Base-by-base conservation (phyloP, 2,888 invertebrate species). In the Orthosia gracilis region DNA sequence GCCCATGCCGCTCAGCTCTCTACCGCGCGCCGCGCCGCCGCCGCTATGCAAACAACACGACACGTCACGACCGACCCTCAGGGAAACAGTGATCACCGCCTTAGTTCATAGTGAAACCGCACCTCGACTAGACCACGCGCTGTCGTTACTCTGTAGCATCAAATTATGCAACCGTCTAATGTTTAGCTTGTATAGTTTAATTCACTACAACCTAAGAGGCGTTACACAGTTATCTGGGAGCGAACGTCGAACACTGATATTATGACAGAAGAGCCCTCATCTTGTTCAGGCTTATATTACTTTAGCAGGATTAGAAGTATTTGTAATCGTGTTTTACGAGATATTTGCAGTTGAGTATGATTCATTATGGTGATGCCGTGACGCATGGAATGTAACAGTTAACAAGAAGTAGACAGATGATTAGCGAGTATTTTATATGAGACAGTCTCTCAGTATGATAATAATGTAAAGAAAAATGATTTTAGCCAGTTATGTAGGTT, bases 11-110 rank as follows among this genome's bases (percentile, higher is more conserved):
- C 87, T 85, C 82, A 88, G 84, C 84, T 91, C 91, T 71, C 90
- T 84, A 84, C 90, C 94, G 91, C 93, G 93, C 88, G 90, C 89
- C 90, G 92, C 94, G 86, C 94, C 94, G 88, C 95, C 95, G 92
- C 92, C 93, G 91, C 93, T 92, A 93, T 84, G 91, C 85, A 83
- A 88, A 90, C 87, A 89, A 88, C 88, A 88, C 86, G 87, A 76
- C 77, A 83, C 79, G 82, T 87, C 81, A 86, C 87, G 78, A 72
- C 84, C 78, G 83, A 68, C 82, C 73, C 78, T 62, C 78, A 67
- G 78, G 66, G 76, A 71, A 75, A 76, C 69, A 45, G 84, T 82
- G 65, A 70, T 74, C 85, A 82, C 85, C 87, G 83, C 78, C 89
- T 90, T 89, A 89, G 90, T 76, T 89, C 89, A 89, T 90, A 91